A percentile compares a stretch with the other conserved stretches of the same genome.
Evolutionary conservation across 2,113 vertebrate genomes (phyloP).

Genomic region (Grus americana): DNA sequence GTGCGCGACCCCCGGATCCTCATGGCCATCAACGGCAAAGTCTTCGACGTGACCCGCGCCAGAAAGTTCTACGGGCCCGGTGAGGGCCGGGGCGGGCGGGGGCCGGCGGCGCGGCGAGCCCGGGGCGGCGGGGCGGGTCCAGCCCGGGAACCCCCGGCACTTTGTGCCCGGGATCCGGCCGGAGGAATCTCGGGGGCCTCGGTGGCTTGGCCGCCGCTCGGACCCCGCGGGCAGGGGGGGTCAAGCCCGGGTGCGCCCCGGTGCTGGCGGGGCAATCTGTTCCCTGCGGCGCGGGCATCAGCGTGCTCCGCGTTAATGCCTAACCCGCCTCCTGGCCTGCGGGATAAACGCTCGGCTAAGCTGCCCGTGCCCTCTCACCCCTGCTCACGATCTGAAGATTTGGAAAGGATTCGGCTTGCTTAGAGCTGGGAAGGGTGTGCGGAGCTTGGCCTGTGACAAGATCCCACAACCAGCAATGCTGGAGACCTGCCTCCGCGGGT

Average conservation of each 20-base stretch:
- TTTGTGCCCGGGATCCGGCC: not conserved
- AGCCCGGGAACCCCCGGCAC: not conserved
- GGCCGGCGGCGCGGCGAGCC: not conserved
- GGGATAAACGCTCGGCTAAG: not conserved
- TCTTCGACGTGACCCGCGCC: slow-evolving; percentile 92
- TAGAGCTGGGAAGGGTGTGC: not conserved
- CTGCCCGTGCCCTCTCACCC: not conserved
- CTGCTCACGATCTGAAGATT: not conserved
- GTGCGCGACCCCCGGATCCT: slow-evolving; percentile 84
- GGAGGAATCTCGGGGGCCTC: not conserved
- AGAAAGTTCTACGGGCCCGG: slow-evolving; percentile 95
- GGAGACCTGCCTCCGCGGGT: not conserved
- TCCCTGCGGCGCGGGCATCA: not conserved
- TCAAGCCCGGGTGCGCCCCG: not conserved
- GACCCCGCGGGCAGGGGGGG: too few species aligned
- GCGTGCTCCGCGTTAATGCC: not conserved
- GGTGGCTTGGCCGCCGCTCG: not conserved
- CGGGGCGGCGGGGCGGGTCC: not conserved
- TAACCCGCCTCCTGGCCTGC: not conserved
- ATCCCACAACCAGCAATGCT: not conserved
- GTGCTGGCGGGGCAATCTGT: not conserved
- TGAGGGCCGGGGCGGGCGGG: slow-evolving; percentile 40
- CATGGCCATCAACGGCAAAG: slow-evolving; percentile 92
- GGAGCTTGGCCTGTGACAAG: not conserved
- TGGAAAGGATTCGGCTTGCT: not conserved